A percentile compares a stretch with the other conserved stretches of the same genome.
Conservation (phyloP, 2,797 vertebrate genomes). For the Picus viridis region DNA sequence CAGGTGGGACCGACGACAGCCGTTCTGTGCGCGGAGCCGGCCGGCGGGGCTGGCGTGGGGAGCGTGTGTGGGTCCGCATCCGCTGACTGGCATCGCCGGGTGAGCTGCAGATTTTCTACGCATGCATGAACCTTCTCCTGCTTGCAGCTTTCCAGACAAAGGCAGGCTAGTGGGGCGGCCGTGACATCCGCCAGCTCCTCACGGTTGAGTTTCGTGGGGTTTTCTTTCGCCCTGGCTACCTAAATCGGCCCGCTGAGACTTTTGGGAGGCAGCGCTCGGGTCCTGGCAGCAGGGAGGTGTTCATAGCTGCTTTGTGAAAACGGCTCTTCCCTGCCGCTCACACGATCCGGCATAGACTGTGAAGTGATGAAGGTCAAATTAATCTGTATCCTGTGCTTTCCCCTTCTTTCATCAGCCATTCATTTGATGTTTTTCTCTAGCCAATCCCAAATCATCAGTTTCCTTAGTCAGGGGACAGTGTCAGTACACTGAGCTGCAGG, state of each 20-base stretch:
- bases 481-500: neutral
- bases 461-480: neutral
- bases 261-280: too few relatives aligned
- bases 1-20: neutral
- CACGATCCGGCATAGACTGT: neutral
- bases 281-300: neutral
- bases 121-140: neutral
- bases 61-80: neutral
- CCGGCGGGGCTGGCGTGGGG: neutral
- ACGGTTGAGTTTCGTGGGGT: neutral
- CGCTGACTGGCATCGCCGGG: neutral
- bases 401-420: neutral
- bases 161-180: neutral
- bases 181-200: neutral
- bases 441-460: neutral
- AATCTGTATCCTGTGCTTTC: neutral
- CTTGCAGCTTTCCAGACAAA: neutral
- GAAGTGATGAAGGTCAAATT: neutral
- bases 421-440: neutral
- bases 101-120: neutral
- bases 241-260: rapidly evolving
- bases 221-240: neutral
- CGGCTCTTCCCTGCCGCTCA: rapidly evolving
- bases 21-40: neutral
- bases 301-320: neutral